A percentile compares a stretch with the other conserved stretches of the same genome.
Evolutionary conservation across 2,113 vertebrate genomes (phyloP).

Genomic region (Salvelinus alpinus): DNA sequence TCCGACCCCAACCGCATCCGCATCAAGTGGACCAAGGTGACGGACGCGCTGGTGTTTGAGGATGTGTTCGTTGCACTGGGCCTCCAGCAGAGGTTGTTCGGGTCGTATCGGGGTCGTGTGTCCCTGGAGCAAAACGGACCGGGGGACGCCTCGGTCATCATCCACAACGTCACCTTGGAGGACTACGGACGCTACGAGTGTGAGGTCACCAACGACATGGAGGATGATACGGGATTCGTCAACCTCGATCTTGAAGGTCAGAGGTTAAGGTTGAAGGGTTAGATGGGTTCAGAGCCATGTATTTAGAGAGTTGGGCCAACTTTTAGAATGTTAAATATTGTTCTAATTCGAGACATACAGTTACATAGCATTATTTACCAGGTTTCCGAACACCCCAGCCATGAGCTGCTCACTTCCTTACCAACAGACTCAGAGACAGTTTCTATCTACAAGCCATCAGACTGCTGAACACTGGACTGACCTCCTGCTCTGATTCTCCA

Average conservation of each 20-base stretch:
- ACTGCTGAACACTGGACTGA: too few relatives aligned
- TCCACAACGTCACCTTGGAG: slow-evolving; percentile 90
- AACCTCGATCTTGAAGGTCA: slow-evolving; percentile 93
- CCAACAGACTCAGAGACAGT: too few relatives aligned
- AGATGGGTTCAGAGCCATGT: background rate
- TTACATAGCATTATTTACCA: too few relatives aligned
- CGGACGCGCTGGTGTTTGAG: slow-evolving; percentile 81
- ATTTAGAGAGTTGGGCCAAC: too few relatives aligned
- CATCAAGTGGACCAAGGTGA: slow-evolving; percentile 95
- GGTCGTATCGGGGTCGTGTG: slow-evolving; percentile 82
- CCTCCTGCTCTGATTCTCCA: too few relatives aligned
- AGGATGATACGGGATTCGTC: slow-evolving; percentile 91
- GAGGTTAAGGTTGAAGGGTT: background rate
- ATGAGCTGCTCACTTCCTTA: too few relatives aligned
- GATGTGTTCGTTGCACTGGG: slow-evolving; percentile 92
- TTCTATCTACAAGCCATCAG: too few relatives aligned
- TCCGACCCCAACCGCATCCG: slow-evolving; percentile 81
- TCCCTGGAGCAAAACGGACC: slow-evolving; percentile 80
- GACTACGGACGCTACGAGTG: slow-evolving; percentile 96
- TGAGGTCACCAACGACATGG: slow-evolving; percentile 93
- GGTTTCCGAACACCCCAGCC: too few relatives aligned
- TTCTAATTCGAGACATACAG: too few relatives aligned
- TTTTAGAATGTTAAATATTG: too few relatives aligned
- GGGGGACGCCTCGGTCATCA: slow-evolving; percentile 87
- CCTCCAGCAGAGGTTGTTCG: slow-evolving; percentile 81